These are phyloP conservation scores for Drosophila baimaii DNA, from an alignment of 1,140 invertebrate genomes.

Conservation along the genomic window DNA sequence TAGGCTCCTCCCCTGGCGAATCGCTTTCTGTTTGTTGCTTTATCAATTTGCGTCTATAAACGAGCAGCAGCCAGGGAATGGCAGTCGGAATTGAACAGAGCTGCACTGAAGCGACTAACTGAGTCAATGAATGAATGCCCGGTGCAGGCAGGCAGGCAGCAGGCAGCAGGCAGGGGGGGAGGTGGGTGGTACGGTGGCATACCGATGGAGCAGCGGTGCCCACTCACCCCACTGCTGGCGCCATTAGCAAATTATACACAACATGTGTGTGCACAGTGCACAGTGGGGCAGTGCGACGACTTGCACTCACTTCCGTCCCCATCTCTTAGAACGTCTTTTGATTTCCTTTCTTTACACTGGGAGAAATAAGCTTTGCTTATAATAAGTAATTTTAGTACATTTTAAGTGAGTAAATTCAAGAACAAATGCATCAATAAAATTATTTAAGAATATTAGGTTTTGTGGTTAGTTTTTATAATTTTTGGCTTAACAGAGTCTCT, in stretches of 20 bases:
- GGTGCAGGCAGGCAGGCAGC: background rate
- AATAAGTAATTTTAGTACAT: no score
- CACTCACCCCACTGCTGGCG: conserved; percentile 45
- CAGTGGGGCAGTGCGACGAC: conserved; percentile 10
- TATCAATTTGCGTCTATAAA: conserved; percentile 52
- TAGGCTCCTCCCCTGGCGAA: conserved; percentile 12
- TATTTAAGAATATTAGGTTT: no score
- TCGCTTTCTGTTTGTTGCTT: conserved; percentile 36
- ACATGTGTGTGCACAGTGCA: conserved; percentile 54
- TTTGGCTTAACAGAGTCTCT: no score
- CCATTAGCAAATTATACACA: conserved; percentile 80
- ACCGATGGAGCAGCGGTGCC: conserved; percentile 5
- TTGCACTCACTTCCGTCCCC: background rate
- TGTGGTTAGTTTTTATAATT: no score
- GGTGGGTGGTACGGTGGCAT: no score
- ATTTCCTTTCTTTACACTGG: conserved; percentile 9
- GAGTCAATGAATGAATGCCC: conserved; percentile 34
- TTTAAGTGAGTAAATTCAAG: no score
- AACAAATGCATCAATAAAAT: no score
- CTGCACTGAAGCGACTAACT: conserved; percentile 29
- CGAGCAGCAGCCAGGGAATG: conserved; percentile 25
- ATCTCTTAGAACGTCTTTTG: conserved; percentile 5
- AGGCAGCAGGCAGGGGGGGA: background rate
- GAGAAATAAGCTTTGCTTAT: no score
- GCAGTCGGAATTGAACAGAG: conserved; percentile 18